Base-by-base conservation (phyloP, 2,888 invertebrate genomes). In the Galerucella nymphaeae region DNA sequence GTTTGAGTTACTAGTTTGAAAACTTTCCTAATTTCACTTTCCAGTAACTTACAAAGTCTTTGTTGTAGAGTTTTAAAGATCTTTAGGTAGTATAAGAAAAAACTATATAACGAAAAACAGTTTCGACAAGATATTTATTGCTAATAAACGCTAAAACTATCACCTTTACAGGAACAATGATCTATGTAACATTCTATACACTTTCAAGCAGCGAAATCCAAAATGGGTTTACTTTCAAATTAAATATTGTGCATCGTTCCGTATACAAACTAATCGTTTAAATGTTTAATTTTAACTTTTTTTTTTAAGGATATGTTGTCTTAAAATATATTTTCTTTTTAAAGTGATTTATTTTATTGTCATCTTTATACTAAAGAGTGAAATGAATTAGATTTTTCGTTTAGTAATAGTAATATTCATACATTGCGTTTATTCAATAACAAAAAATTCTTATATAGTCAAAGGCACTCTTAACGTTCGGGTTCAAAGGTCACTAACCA, bases 111-210 rank as follows among this genome's bases (percentile, higher is more conserved):
- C 63, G 63, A 70, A 64, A 70, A 72, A 66, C 42, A 70, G 70
- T 78, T 76, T 77, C 77, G 75, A 79, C 75, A 76, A 66, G 72
- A 73, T 72, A 71, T 75, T 76, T 76, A 77, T 76, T 79, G 79
- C 80, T 80, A 80, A 80, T 16, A 74, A 77, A 76, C 75, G 70
- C 74, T 74, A 74, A 70, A 38, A 74, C 75, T 73, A 74, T 72
- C 67, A 75, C 71, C 68, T 74, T 75, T 76, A 78, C 78, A 74
- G 75, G 76, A 78, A 79, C 80, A 78, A 77, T 75, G 76, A 72
- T 77, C 77, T 79, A 79, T 75, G 78, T 78, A 70, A 79, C 78
- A 78, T 68, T 75, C 74, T 80, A 79, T 73, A 74, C 76, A 75
- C 55, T 38, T 68, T 73, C 70, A 78, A 77, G 78, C 78, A 73